These are phyloP conservation scores for Tortrix viridana DNA, from an alignment of 2,888 invertebrate genomes.

Conservation along the genomic window DNA sequence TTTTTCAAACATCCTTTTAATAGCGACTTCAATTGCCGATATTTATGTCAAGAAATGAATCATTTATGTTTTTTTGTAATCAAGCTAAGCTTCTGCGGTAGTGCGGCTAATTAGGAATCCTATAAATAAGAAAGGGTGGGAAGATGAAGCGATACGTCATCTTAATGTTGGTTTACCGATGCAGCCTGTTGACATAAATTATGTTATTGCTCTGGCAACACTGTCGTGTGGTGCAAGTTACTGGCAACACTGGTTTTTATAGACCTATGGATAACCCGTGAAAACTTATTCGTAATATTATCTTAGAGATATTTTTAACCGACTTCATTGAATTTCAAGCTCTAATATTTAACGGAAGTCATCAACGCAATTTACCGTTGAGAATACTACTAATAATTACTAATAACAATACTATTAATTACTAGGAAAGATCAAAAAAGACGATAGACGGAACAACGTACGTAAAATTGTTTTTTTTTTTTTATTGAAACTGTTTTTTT, in stretches of 20 bases:
- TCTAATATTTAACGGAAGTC: no score
- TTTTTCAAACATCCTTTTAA: conserved; percentile 16
- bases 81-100: conserved; percentile 39
- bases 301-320: no score
- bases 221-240: conserved; percentile 45
- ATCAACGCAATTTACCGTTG: no score
- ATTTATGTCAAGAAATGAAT: conserved; percentile 30
- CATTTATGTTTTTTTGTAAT: conserved; percentile 34
- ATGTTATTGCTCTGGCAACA: conserved; percentile 57
- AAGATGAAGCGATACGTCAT: conserved; percentile 65
- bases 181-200: conserved; percentile 60
- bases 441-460: no score
- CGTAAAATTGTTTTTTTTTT: no score
- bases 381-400: no score
- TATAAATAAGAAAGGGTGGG: conserved; percentile 50
- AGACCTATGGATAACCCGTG: no score
- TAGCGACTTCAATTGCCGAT: conserved; percentile 13
- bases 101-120: conserved; percentile 50
- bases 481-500: no score
- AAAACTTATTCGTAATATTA: no score
- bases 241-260: background rate
- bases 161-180: conserved; percentile 62
- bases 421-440: no score
- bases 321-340: no score
- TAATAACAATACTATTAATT: no score